phyloP scores from a whole-genome alignment of 2,888 invertebrate genomes.

The Leptinotarsa peninsularis region DNA sequence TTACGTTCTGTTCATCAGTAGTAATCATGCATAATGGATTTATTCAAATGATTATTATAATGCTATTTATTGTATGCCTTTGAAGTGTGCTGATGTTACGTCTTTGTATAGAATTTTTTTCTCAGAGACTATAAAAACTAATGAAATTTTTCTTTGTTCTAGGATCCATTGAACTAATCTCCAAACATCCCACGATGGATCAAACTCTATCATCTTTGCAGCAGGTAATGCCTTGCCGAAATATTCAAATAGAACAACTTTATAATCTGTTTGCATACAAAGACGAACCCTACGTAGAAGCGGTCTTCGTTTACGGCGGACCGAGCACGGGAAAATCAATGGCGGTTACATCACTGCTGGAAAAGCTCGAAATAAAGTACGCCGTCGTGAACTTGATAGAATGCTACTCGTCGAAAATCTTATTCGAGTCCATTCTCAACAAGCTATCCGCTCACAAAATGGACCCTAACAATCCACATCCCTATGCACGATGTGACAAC shows the following conservation, averaged over 20 bases:
- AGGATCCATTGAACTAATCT: conserved; percentile 24
- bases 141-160: conserved; percentile 27
- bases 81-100: too few species aligned
- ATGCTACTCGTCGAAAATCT: conserved; percentile 80
- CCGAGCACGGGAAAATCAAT: conserved; percentile 87
- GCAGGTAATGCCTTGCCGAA: conserved; percentile 57
- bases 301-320: conserved; percentile 85
- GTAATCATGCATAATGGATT: too few species aligned
- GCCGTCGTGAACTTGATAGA: conserved; percentile 84
- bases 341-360: conserved; percentile 73
- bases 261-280: conserved; percentile 66
- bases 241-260: conserved; percentile 61
- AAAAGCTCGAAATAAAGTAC: conserved; percentile 70
- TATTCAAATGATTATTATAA: too few species aligned
- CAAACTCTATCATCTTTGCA: conserved; percentile 45
- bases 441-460: conserved; percentile 68
- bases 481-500: conserved; percentile 74
- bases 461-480: conserved; percentile 62
- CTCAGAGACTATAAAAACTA: background rate
- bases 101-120: too few species aligned
- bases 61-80: too few species aligned
- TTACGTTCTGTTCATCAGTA: too few species aligned
- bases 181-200: conserved; percentile 39
- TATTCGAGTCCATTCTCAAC: conserved; percentile 81
- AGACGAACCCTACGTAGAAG: conserved; percentile 75